A percentile compares a stretch with the other conserved stretches of the same genome.
Conservation (phyloP, 2,888 invertebrate genomes). For the Trisateles emortualis region DNA sequence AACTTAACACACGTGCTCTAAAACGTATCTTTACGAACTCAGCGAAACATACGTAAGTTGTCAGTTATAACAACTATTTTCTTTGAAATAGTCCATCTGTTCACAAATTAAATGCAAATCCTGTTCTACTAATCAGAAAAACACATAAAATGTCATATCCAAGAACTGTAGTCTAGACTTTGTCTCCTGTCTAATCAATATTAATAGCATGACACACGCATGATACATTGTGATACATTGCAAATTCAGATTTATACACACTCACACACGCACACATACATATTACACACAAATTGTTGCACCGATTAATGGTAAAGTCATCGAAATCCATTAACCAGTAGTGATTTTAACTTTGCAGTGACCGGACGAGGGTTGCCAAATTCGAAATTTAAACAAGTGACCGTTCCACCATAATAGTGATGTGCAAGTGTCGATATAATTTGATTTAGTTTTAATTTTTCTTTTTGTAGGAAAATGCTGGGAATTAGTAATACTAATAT, state of each 20-base stretch:
- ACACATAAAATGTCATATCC: not conserved
- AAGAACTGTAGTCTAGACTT: not conserved
- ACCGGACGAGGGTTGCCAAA: constrained; percentile 84
- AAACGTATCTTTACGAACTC: too few relatives aligned
- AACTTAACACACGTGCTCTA: too few relatives aligned
- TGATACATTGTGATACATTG: constrained; percentile 53
- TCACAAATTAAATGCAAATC: not conserved
- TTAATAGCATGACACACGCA: not conserved
- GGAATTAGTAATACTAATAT: constrained; percentile 86
- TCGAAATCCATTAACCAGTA: constrained; percentile 81
- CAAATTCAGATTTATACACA: constrained; percentile 54
- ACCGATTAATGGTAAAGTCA: constrained; percentile 70
- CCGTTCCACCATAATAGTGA: constrained; percentile 67
- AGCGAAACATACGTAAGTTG: too few relatives aligned
- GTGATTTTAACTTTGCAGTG: constrained; percentile 86
- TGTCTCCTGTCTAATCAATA: not conserved
- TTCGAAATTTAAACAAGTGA: constrained; percentile 74
- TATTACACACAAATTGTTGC: constrained; percentile 68
- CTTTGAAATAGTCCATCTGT: too few relatives aligned
- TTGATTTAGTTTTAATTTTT: constrained; percentile 76
- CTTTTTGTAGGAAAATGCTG: constrained; percentile 86
- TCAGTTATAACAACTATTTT: too few relatives aligned
- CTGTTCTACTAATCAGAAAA: not conserved
- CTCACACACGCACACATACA: constrained; percentile 56
- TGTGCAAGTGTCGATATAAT: constrained; percentile 75